These are phyloP conservation scores for Meloidogyne exigua DNA, from an alignment of 1,140 invertebrate genomes.

Conservation along the genomic window DNA sequence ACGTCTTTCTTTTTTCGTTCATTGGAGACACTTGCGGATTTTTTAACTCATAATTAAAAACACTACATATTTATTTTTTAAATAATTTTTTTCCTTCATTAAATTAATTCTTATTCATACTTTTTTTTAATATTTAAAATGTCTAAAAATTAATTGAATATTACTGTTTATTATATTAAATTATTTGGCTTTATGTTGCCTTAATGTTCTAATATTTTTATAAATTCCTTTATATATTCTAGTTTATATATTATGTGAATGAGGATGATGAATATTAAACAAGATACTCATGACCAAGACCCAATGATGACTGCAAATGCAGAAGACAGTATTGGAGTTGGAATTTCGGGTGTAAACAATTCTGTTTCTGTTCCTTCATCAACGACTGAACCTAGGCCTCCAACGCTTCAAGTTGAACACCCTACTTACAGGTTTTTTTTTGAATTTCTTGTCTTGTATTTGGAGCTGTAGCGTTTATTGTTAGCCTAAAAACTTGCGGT, in stretches of 20 bases:
- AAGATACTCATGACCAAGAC: conserved; percentile 21
- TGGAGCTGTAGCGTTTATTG: too few relatives aligned
- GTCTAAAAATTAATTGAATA: not conserved
- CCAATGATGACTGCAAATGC: conserved; percentile 4
- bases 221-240: not conserved
- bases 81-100: too few relatives aligned
- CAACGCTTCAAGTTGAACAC: conserved; percentile 22
- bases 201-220: not conserved
- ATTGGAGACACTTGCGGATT: too few relatives aligned
- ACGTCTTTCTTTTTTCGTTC: too few relatives aligned
- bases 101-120: too few relatives aligned
- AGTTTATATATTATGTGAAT: not conserved
- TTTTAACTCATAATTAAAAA: too few relatives aligned
- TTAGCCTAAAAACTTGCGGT: too few relatives aligned
- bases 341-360: conserved; percentile 12
- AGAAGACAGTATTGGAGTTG: conserved; percentile 18
- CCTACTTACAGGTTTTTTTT: conserved; percentile 15
- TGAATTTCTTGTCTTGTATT: too few relatives aligned
- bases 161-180: not conserved
- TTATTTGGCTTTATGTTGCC: not conserved
- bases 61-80: too few relatives aligned
- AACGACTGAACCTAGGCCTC: conserved; percentile 19
- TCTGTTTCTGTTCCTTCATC: not conserved
- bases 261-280: conserved; percentile 18
- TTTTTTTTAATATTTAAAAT: not conserved